Conservation (phyloP, 2,797 vertebrate genomes). For the Podarcis lilfordi region DNA sequence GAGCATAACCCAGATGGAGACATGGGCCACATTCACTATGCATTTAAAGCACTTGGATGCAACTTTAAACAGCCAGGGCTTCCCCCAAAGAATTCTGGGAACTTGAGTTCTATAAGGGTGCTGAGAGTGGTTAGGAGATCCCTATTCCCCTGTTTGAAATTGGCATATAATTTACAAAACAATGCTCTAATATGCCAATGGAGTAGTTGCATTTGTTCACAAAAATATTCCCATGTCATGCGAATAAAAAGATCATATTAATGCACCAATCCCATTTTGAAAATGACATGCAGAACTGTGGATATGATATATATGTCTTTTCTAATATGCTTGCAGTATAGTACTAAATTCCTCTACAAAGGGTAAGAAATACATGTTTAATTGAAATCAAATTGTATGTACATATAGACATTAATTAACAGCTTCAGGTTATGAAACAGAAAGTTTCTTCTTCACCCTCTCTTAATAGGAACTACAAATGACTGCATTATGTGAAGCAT, state of each 20-base stretch:
- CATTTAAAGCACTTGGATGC: neutral
- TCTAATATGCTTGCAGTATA: no score
- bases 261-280: neutral
- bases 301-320: neutral
- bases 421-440: neutral
- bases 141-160: neutral
- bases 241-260: neutral
- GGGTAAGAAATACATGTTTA: neutral
- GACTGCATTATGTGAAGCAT: neutral
- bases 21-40: no score
- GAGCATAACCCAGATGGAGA: neutral
- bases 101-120: neutral
- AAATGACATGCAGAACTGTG: neutral
- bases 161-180: neutral
- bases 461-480: neutral
- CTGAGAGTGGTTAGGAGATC: no score
- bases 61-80: no score
- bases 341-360: neutral
- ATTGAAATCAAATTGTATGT: neutral
- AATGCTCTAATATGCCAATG: neutral
- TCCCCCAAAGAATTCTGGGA: neutral
- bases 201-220: no score
- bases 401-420: neutral
- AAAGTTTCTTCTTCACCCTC: no score
- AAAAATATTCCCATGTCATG: no score